Conservation (phyloP, 2,797 vertebrate genomes). For the Spheniscus humboldti region DNA sequence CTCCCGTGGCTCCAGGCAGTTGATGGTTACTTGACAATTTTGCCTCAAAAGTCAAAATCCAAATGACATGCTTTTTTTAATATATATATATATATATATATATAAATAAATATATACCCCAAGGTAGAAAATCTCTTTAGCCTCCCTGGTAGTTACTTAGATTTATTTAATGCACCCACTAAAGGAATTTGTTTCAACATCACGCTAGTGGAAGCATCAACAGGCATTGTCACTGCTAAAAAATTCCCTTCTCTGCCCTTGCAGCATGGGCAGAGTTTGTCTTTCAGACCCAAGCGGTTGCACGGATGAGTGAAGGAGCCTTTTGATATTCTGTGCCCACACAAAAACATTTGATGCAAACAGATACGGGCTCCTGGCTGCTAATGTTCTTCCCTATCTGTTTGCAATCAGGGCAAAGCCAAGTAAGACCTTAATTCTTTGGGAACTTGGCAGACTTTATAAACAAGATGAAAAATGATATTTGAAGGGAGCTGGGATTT, state of each 20-base stretch:
- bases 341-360: not conserved
- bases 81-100: too few relatives aligned
- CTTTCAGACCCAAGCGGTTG: not conserved
- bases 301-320: not conserved
- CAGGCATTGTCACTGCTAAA: not conserved
- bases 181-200: not conserved
- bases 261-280: not conserved
- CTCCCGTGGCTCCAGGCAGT: not conserved
- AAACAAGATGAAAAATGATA: constrained; percentile 32
- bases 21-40: not conserved
- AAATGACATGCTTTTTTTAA: not conserved
- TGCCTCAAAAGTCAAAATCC: not conserved
- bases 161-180: not conserved
- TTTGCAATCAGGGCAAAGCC: not conserved
- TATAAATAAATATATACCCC: too few relatives aligned
- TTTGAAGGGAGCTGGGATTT: not conserved
- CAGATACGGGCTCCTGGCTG: not conserved
- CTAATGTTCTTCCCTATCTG: not conserved
- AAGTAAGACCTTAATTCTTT: not conserved
- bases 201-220: fast-evolving
- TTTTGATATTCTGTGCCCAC: constrained; percentile 1
- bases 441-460: not conserved
- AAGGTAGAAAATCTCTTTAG: not conserved
- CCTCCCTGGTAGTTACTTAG: not conserved
- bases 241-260: not conserved